Percentiles rank a stretch among this genome's conserved stretches.
Evolutionary conservation across 2,113 vertebrate genomes (phyloP).

Genomic region (Podarcis raffonei): DNA sequence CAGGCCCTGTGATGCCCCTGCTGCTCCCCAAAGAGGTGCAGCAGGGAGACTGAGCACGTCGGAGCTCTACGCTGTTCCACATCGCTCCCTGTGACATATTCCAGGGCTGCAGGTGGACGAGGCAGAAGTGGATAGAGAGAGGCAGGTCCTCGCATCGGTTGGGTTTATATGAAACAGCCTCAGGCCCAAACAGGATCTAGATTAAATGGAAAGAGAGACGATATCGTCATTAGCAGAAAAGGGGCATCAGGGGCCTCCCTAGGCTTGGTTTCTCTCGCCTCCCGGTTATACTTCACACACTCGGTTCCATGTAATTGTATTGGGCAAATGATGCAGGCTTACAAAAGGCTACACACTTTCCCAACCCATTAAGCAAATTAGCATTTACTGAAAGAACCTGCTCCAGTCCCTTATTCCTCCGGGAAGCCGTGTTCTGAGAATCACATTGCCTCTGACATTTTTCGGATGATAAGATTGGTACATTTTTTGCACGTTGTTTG

Average conservation of each 20-base stretch:
- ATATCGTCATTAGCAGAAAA: background rate
- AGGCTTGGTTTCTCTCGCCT: background rate
- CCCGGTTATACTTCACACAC: conserved; percentile 13
- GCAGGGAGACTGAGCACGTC: background rate
- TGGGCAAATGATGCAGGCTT: conserved; percentile 34
- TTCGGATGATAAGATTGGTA: background rate
- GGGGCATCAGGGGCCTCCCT: background rate
- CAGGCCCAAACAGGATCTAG: background rate
- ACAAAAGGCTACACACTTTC: conserved; percentile 18
- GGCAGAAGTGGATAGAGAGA: background rate
- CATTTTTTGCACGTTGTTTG: background rate
- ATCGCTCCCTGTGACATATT: background rate
- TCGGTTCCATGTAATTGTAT: conserved; percentile 42
- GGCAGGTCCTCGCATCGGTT: rapidly evolving
- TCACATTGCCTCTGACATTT: background rate
- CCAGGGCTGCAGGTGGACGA: conserved; percentile 8
- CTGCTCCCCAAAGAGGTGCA: rapidly evolving
- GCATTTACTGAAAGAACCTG: conserved; percentile 50
- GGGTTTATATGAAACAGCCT: background rate
- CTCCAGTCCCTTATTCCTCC: conserved; percentile 38
- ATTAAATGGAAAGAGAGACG: rapidly evolving
- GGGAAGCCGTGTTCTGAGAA: conserved; percentile 27
- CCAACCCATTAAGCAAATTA: conserved; percentile 38
- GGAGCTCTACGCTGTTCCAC: background rate
- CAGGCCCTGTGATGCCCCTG: background rate